These are phyloP conservation scores for Anguilla obscura DNA, from an alignment of 2,797 vertebrate genomes.

Conservation along the genomic window DNA sequence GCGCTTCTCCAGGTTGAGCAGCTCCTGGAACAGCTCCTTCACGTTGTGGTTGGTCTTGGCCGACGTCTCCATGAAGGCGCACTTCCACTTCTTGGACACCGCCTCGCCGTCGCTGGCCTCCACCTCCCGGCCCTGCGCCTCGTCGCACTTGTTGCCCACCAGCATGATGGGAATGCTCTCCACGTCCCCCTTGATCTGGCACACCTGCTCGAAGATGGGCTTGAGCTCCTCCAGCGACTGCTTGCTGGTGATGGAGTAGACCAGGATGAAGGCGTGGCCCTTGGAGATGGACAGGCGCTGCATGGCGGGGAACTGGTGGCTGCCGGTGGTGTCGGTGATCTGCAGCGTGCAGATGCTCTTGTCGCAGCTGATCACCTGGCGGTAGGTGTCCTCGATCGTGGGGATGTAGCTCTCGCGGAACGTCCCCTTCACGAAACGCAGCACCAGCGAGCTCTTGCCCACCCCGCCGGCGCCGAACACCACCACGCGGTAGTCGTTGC, in stretches of 20 bases:
- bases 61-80: slow-evolving; percentile 83
- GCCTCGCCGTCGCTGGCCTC: slow-evolving; percentile 74
- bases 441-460: slow-evolving; percentile 79
- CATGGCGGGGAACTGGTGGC: slow-evolving; percentile 84
- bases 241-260: slow-evolving; percentile 78
- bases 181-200: slow-evolving; percentile 80
- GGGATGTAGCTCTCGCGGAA: slow-evolving; percentile 83
- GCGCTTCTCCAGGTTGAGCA: slow-evolving; percentile 80
- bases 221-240: slow-evolving; percentile 82
- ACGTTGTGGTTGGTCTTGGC: slow-evolving; percentile 81
- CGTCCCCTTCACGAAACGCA: slow-evolving; percentile 80
- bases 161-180: slow-evolving; percentile 82
- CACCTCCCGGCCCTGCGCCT: slow-evolving; percentile 75
- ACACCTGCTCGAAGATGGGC: slow-evolving; percentile 80
- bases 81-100: slow-evolving; percentile 78
- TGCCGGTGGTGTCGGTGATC: slow-evolving; percentile 82
- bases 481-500: slow-evolving; percentile 81
- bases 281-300: slow-evolving; percentile 82
- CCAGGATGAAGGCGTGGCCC: slow-evolving; percentile 81
- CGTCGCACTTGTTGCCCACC: slow-evolving; percentile 81
- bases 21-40: slow-evolving; percentile 80
- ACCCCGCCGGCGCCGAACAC: slow-evolving; percentile 82
- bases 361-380: slow-evolving; percentile 83
- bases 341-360: slow-evolving; percentile 84
- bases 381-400: slow-evolving; percentile 81